phyloP scores from a whole-genome alignment of 2,797 vertebrate genomes.

The Hafferia zeledoni region DNA sequence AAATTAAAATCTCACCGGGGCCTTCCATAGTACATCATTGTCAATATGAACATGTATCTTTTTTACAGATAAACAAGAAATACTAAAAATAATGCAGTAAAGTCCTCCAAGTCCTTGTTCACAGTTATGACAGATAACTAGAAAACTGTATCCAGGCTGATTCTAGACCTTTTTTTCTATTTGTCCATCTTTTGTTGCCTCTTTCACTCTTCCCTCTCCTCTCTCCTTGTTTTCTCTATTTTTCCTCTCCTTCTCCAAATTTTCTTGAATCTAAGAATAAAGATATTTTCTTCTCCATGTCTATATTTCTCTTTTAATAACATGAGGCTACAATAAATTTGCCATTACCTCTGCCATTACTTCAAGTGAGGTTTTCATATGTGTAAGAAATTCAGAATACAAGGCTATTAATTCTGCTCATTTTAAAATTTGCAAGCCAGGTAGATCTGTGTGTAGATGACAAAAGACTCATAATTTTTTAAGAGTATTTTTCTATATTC shows the following conservation, averaged over 20 bases:
- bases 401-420: not conserved
- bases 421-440: not conserved
- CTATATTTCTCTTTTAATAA: not conserved
- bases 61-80: not conserved
- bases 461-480: not conserved
- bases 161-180: not conserved
- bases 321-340: not conserved
- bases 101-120: not conserved
- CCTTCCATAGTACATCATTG: not conserved
- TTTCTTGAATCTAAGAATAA: not conserved
- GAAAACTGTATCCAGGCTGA: not conserved
- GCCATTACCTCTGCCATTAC: not conserved
- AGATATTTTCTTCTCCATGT: not conserved
- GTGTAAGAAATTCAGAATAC: not conserved
- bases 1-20: not conserved
- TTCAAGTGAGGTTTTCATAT: not conserved
- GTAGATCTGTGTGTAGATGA: not conserved
- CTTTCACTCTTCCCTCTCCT: not conserved
- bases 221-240: not conserved
- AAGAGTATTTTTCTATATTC: not conserved
- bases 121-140: not conserved
- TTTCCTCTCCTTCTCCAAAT: not conserved
- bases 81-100: not conserved
- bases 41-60: not conserved
- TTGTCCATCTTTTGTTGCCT: not conserved